phyloP scores from a whole-genome alignment of 2,113 vertebrate species.

The Malaclemys terrapin region DNA sequence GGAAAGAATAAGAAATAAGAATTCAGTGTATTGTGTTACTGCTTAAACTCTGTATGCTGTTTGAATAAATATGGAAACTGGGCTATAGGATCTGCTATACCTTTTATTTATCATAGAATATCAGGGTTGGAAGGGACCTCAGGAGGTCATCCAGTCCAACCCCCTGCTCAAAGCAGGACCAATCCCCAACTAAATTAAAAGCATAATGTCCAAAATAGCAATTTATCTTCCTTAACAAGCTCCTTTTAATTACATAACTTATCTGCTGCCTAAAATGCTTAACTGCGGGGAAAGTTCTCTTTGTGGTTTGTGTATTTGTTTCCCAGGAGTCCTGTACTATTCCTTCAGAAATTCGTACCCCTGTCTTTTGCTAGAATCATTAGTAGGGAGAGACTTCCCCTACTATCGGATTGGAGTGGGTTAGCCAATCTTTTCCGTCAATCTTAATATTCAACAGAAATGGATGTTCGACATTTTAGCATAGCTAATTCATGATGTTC shows the following conservation, averaged over 20 bases:
- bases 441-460: not conserved
- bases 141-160: no score
- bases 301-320: not conserved
- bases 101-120: not conserved
- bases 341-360: not conserved
- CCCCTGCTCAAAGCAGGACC: no score
- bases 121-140: no score
- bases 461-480: not conserved
- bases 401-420: not conserved
- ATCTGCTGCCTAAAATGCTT: not conserved
- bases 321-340: accelerated
- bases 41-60: not conserved
- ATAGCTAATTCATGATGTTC: not conserved
- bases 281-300: not conserved
- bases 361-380: not conserved
- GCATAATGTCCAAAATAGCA: not conserved
- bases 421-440: constrained; percentile 6
- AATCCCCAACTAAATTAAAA: not conserved
- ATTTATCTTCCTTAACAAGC: not conserved
- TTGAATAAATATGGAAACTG: not conserved
- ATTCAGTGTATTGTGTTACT: not conserved
- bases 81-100: not conserved
- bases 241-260: not conserved
- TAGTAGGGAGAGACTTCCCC: not conserved
- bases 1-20: constrained; percentile 38